These are phyloP conservation scores for Strigops habroptila DNA, from an alignment of 2,113 vertebrate species.

Conservation along the genomic window DNA sequence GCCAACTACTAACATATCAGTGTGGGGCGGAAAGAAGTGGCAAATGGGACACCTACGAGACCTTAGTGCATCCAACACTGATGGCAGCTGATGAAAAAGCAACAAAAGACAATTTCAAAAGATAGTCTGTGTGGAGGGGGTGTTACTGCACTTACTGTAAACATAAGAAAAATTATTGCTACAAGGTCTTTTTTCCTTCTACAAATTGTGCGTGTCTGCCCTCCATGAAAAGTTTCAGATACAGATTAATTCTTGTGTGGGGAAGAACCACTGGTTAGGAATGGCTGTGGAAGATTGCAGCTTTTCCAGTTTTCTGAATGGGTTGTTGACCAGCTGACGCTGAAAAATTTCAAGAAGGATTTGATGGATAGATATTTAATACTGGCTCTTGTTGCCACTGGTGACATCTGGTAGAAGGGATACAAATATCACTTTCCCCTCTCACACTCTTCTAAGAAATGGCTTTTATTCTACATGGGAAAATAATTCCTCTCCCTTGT, in stretches of 20 bases:
- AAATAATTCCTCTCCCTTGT: neutral
- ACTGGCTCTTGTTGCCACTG: neutral
- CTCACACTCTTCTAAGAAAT: slow-evolving; percentile 1
- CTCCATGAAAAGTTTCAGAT: neutral
- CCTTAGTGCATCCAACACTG: neutral
- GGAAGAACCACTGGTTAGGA: neutral
- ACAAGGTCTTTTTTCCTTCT: neutral
- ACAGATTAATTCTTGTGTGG: neutral
- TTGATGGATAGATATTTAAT: slow-evolving; percentile 46
- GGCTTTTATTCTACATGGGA: neutral
- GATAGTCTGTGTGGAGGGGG: neutral
- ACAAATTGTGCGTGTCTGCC: neutral
- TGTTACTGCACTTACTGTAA: neutral
- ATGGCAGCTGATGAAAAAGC: neutral
- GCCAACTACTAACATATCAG: neutral
- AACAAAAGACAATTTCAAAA: neutral
- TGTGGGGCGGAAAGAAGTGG: neutral
- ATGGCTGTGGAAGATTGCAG: neutral
- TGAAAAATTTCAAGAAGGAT: slow-evolving; percentile 36
- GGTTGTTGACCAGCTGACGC: slow-evolving; percentile 32
- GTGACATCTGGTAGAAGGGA: slow-evolving; percentile 45
- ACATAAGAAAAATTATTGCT: neutral
- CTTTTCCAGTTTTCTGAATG: slow-evolving; percentile 28
- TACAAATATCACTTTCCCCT: neutral
- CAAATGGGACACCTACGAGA: neutral